Evolutionary conservation across 2,888 invertebrate species (phyloP).

Genomic region (Diploptera punctata): DNA sequence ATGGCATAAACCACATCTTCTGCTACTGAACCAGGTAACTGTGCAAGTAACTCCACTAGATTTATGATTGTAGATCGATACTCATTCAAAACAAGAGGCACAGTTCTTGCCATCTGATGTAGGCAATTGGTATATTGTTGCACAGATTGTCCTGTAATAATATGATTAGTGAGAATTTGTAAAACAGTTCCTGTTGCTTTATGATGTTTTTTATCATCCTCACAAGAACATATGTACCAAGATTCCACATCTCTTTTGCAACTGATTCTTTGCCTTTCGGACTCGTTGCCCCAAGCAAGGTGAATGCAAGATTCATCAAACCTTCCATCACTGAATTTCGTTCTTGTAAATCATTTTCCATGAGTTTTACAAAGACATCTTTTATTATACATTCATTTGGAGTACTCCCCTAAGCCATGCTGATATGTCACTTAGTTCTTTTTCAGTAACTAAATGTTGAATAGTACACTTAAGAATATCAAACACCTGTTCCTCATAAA

Average conservation of each 20-base stretch:
- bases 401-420: constrained; percentile 63
- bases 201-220: constrained; percentile 65
- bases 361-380: constrained; percentile 55
- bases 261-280: constrained; percentile 53
- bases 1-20: constrained; percentile 16
- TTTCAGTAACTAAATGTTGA: constrained; percentile 55
- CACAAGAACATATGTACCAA: constrained; percentile 64
- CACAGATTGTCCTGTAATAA: neutral
- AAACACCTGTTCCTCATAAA: constrained; percentile 56
- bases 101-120: constrained; percentile 1
- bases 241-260: constrained; percentile 55
- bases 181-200: constrained; percentile 42
- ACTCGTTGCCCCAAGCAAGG: constrained; percentile 54
- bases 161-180: constrained; percentile 15
- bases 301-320: constrained; percentile 60
- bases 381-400: constrained; percentile 53
- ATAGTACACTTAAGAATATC: constrained; percentile 53
- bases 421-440: constrained; percentile 55
- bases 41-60: neutral
- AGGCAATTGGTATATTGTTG: constrained; percentile 9
- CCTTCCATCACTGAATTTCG: constrained; percentile 61
- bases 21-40: constrained; percentile 15
- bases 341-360: constrained; percentile 58
- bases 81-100: constrained; percentile 8
- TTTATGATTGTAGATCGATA: neutral